Percentiles rank a stretch among this genome's conserved stretches.
Conservation (phyloP, 2,113 vertebrate species). For the Ciconia maguari region DNA sequence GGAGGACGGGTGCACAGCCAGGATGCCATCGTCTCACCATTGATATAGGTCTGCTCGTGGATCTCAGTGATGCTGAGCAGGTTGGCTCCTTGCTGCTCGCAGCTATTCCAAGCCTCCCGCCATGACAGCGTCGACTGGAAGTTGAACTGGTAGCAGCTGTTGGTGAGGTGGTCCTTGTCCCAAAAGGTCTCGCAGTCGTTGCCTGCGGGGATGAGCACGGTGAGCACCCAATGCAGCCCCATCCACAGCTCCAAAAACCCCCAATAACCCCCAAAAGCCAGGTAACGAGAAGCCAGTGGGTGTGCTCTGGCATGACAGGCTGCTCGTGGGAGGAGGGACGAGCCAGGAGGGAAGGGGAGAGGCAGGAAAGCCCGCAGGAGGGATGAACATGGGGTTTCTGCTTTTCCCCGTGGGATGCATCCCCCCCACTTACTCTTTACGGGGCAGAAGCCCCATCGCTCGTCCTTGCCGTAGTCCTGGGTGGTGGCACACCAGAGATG, state of each 20-base stretch:
- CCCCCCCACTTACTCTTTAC: slow-evolving; percentile 84
- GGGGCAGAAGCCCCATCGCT: slow-evolving; percentile 97
- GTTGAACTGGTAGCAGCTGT: slow-evolving; percentile 99
- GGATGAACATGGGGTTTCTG: rapidly evolving
- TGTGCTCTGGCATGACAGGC: neutral
- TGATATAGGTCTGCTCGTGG: slow-evolving; percentile 96
- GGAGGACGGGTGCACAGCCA: neutral
- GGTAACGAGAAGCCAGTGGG: neutral
- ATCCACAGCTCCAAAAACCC: rapidly evolving
- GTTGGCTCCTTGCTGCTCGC: slow-evolving; percentile 92
- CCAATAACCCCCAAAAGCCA: neutral
- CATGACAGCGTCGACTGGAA: slow-evolving; percentile 93
- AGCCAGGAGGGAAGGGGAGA: neutral
- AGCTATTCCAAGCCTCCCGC: slow-evolving; percentile 92
- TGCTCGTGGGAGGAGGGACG: rapidly evolving
- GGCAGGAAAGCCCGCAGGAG: neutral
- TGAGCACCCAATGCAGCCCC: neutral
- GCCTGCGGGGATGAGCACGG: slow-evolving; percentile 9
- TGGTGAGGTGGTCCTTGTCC: slow-evolving; percentile 91
- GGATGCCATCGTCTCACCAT: slow-evolving; percentile 72
- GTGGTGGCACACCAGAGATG: slow-evolving; percentile 97
- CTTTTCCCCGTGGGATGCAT: rapidly evolving
- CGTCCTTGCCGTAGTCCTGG: slow-evolving; percentile 90
- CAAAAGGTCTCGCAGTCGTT: slow-evolving; percentile 93
- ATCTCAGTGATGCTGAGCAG: slow-evolving; percentile 95